phyloP scores from a whole-genome alignment of 1,140 invertebrate genomes.

The Heliconius nattereri region DNA sequence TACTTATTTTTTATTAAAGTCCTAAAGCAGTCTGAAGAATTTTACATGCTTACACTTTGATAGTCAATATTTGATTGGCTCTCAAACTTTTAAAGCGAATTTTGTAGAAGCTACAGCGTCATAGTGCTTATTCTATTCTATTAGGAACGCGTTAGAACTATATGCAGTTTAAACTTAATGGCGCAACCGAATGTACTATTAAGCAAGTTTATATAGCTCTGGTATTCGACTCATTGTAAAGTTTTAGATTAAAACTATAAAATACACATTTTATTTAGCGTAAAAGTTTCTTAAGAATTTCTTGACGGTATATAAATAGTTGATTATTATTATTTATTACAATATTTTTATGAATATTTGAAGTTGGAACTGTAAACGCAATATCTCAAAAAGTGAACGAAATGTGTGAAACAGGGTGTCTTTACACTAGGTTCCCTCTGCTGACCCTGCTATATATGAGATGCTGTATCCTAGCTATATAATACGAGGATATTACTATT shows the following conservation, averaged over 20 bases:
- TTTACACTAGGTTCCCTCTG: no score
- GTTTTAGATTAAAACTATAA: conserved; percentile 34
- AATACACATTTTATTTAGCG: conserved; percentile 6
- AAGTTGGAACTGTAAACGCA: no score
- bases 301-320: not conserved
- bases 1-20: no score
- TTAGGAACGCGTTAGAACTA: conserved; percentile 37
- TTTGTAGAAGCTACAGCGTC: conserved; percentile 11
- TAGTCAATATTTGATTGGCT: not conserved
- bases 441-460: no score
- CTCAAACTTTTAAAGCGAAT: conserved; percentile 1
- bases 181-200: conserved; percentile 29
- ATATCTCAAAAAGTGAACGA: no score
- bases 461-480: no score
- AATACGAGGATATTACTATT: no score
- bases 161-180: conserved; percentile 45
- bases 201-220: conserved; percentile 27
- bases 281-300: not conserved
- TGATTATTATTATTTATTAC: not conserved
- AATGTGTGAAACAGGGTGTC: no score
- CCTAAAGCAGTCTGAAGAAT: no score
- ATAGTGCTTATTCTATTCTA: conserved; percentile 36
- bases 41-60: not conserved
- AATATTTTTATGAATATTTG: not conserved
- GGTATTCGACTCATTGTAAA: conserved; percentile 27